phyloP scores from a whole-genome alignment of 2,113 vertebrate genomes.

The Aptenodytes forsteri region DNA sequence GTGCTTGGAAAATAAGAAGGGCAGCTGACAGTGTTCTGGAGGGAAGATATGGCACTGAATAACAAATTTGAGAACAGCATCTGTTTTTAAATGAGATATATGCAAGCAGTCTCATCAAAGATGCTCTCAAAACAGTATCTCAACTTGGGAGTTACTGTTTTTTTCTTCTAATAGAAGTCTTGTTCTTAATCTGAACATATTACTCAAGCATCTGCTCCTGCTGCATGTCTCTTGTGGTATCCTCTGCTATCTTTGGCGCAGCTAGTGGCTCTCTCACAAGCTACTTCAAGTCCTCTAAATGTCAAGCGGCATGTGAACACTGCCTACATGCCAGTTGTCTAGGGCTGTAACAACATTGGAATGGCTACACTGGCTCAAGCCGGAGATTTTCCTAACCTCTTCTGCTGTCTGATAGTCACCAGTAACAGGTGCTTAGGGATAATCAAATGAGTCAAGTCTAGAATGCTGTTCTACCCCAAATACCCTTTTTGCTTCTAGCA shows the following conservation, averaged over 20 bases:
- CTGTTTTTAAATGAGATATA: background rate
- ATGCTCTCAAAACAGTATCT: background rate
- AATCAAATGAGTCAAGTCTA: background rate
- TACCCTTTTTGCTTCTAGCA: background rate
- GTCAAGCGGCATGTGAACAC: background rate
- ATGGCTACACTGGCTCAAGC: rapidly evolving
- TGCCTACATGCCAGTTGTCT: background rate
- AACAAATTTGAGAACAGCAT: background rate
- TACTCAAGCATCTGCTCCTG: background rate
- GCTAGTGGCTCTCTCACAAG: background rate
- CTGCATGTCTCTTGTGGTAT: background rate
- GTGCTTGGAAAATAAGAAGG: background rate
- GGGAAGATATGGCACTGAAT: background rate
- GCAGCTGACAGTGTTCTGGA: background rate
- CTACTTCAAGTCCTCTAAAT: background rate
- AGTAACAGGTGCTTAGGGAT: background rate
- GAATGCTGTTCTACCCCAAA: background rate
- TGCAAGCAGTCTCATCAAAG: background rate
- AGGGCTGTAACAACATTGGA: background rate
- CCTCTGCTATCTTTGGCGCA: background rate
- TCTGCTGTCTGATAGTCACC: background rate
- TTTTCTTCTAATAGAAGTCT: background rate
- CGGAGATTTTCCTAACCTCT: background rate
- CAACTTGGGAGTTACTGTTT: background rate
- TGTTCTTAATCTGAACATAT: background rate